Percentiles rank a stretch among this genome's conserved stretches.
Evolutionary conservation across 92 coral and sea anemone genomes (phyloP).

Genomic region (Umimayanthus kanabou): DNA sequence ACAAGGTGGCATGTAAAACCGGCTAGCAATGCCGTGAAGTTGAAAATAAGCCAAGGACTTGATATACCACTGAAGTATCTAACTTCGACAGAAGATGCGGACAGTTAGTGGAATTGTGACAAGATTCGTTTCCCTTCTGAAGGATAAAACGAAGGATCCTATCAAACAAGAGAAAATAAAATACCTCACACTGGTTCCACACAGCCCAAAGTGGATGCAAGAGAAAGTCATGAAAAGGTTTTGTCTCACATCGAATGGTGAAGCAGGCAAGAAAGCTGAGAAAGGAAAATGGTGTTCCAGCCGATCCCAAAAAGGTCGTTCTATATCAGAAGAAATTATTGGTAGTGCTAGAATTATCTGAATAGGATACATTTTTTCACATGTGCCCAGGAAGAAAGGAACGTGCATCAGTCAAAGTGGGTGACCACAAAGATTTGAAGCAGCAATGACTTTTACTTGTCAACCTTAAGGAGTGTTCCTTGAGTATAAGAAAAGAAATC

Average conservation of each 20-base stretch:
- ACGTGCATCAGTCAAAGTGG: background rate
- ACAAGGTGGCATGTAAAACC: background rate
- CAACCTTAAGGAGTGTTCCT: background rate
- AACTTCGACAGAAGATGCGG: background rate
- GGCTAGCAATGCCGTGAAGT: background rate
- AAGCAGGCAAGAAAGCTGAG: background rate
- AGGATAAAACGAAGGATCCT: background rate
- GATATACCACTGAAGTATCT: background rate
- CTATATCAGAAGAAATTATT: background rate
- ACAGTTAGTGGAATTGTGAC: background rate
- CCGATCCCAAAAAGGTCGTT: background rate
- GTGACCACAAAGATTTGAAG: background rate
- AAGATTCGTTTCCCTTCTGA: background rate
- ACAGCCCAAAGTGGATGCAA: background rate
- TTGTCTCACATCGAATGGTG: background rate
- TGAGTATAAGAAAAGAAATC: background rate
- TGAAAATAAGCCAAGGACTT: background rate
- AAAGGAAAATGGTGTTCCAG: background rate
- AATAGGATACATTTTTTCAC: background rate
- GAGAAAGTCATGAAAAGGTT: background rate
- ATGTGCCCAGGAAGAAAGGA: constrained; percentile 1
- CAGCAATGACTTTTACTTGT: background rate
- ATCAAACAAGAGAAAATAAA: constrained; percentile 5
- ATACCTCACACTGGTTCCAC: background rate
- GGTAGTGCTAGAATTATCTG: background rate